Base-by-base conservation (phyloP, 2,888 invertebrate genomes). In the Euspilapteryx auroguttella region DNA sequence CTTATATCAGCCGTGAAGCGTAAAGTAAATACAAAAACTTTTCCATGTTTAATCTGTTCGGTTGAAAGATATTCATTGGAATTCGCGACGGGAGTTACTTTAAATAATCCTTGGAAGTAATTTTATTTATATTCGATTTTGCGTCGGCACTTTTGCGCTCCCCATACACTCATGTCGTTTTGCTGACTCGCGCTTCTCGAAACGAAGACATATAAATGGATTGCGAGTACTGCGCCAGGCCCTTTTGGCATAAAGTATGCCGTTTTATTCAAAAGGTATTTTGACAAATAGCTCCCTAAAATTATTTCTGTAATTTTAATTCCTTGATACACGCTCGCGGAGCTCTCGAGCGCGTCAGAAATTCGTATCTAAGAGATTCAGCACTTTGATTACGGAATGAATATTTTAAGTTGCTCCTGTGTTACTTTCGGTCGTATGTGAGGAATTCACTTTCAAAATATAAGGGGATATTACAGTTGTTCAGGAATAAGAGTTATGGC, bases 11-110 rank as follows among this genome's bases (percentile, higher is more conserved):
- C 64, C 58, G 63, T 65, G 68, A 65, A 65, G 61, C 58, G 63
- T 57, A 63, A 68, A 66, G 65, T 63, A 71, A 71, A 75, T 63
- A 73, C 65, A 69, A 69, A 75, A 75, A 71, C 49, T 73, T 73
- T 53, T 53, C 41, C 55, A 52, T 61, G 61, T 66, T 69, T 71
- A 71, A 75, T 73, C 69, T 66, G 47, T 57, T 50, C 57, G 53
- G 61, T 68, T 64, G 68, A 61, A 62, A 62, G 58, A 55, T 66
- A 66, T 68, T 59, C 65, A 71, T 68, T 65, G 69, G 63, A 66
- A 66, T 62, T 65, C 52, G 47, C 56, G 47, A 43, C 45, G 37
- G 36, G 44, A 53, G 51, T 56, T 56, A 51, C 55, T 69, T 63
- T 68, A 65, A 65, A 66, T 71, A 73, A 69, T 71, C 61, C 52